Evolutionary conservation across 1,140 invertebrate species (phyloP).

Genomic region (Parapsyche elsis): DNA sequence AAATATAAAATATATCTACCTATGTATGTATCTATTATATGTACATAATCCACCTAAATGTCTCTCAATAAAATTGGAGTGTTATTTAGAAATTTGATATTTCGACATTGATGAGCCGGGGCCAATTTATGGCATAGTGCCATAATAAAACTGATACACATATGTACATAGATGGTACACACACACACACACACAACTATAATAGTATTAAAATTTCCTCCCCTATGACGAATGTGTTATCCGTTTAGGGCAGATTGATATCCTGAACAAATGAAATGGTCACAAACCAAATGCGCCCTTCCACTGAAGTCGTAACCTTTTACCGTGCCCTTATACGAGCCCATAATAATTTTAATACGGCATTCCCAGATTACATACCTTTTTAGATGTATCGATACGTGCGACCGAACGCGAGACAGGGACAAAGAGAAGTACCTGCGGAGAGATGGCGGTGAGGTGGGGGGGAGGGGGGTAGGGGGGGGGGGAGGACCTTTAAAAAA

Average conservation of each 20-base stretch:
- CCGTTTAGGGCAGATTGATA: conserved; percentile 31
- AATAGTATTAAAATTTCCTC: conserved; percentile 25
- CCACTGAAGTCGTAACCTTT: conserved; percentile 24
- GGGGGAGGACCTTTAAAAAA: conserved; percentile 44
- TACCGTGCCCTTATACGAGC: conserved; percentile 40
- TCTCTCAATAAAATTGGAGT: background rate
- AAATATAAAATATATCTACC: too few species aligned
- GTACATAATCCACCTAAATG: too few species aligned
- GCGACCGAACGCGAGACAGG: background rate
- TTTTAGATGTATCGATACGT: conserved; percentile 46
- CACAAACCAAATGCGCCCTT: conserved; percentile 39
- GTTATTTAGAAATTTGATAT: conserved; percentile 1
- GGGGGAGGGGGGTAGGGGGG: background rate
- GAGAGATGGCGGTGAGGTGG: background rate
- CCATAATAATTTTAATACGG: conserved; percentile 54
- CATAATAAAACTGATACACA: conserved; percentile 28
- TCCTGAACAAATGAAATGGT: conserved; percentile 39
- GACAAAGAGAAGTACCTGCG: too few species aligned
- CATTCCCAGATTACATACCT: conserved; percentile 44
- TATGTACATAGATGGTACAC: too few species aligned
- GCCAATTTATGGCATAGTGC: conserved; percentile 27
- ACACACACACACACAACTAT: background rate
- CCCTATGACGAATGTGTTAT: conserved; percentile 21
- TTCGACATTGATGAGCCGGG: conserved; percentile 12
- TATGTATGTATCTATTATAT: too few species aligned